Conservation (phyloP, 2,113 vertebrate species). For the Amazona vittata region DNA sequence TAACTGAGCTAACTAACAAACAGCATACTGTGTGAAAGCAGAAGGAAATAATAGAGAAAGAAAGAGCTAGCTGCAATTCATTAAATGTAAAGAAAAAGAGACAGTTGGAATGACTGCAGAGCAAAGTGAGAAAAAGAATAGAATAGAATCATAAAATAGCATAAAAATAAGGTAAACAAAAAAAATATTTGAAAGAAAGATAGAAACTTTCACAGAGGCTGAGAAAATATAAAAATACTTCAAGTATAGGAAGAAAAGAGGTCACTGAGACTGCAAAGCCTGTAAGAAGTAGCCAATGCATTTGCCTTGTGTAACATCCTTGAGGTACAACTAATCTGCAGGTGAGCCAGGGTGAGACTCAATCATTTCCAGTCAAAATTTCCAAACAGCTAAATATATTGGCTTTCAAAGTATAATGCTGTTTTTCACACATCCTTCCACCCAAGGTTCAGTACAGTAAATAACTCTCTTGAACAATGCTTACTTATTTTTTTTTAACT, state of each 20-base stretch:
- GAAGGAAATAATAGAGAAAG: neutral
- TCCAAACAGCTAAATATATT: neutral
- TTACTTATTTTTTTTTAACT: neutral
- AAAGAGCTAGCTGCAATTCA: neutral
- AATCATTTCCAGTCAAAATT: neutral
- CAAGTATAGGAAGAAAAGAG: neutral
- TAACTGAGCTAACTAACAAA: neutral
- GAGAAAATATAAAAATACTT: neutral
- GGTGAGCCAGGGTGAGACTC: neutral
- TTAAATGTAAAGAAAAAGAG: neutral
- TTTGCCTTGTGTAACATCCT: conserved; percentile 3
- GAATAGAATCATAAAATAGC: neutral
- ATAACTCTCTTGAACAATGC: neutral
- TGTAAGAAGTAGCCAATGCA: neutral
- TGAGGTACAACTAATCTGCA: conserved; percentile 28
- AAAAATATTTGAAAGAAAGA: neutral
- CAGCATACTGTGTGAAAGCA: neutral
- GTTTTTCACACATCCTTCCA: neutral
- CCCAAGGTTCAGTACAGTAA: neutral
- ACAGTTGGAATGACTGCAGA: neutral
- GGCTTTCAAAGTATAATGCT: neutral
- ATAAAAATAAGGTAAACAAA: neutral
- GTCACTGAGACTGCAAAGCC: neutral
- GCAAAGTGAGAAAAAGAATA: neutral
- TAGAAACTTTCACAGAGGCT: neutral